phyloP scores from a whole-genome alignment of 2,113 vertebrate species.

The Semnornis frantzii region DNA sequence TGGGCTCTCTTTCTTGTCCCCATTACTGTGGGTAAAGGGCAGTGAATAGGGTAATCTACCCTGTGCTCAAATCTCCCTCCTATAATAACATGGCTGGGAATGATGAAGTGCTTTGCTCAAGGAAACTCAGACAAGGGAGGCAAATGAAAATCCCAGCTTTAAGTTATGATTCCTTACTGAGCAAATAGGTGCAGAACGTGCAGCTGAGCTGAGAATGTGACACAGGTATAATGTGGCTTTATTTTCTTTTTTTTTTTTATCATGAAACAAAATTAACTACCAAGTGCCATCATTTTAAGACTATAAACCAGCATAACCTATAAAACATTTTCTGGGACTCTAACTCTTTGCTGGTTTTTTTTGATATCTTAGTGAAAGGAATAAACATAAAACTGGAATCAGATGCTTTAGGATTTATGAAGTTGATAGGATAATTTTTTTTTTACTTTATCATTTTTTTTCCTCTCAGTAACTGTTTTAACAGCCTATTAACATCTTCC shows the following conservation, averaged over 20 bases:
- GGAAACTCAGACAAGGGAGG: neutral
- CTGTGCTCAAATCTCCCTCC: neutral
- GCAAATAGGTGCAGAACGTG: slow-evolving; percentile 2
- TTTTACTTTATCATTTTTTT: slow-evolving; percentile 29
- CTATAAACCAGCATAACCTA: slow-evolving; percentile 35
- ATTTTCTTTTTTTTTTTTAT: neutral
- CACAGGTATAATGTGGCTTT: neutral
- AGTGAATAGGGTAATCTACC: neutral
- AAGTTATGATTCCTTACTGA: slow-evolving; percentile 39
- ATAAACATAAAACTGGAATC: slow-evolving; percentile 46
- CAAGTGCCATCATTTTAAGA: slow-evolving; percentile 30
- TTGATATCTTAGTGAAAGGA: slow-evolving; percentile 22
- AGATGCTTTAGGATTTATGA: slow-evolving; percentile 55
- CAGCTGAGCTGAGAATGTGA: neutral
- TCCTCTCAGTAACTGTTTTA: slow-evolving; percentile 37
- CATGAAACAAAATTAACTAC: slow-evolving; percentile 49
- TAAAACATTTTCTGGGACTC: slow-evolving; percentile 53
- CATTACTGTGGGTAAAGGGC: rapidly evolving
- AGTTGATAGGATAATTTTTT: slow-evolving; percentile 20
- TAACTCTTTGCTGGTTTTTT: neutral
- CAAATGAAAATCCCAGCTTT: neutral
- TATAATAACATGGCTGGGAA: neutral
- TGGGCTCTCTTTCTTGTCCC: neutral
- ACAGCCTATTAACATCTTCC: slow-evolving; percentile 70
- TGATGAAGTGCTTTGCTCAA: neutral